Base-by-base conservation (phyloP, 2,113 vertebrate species). In the Axis porcinus region DNA sequence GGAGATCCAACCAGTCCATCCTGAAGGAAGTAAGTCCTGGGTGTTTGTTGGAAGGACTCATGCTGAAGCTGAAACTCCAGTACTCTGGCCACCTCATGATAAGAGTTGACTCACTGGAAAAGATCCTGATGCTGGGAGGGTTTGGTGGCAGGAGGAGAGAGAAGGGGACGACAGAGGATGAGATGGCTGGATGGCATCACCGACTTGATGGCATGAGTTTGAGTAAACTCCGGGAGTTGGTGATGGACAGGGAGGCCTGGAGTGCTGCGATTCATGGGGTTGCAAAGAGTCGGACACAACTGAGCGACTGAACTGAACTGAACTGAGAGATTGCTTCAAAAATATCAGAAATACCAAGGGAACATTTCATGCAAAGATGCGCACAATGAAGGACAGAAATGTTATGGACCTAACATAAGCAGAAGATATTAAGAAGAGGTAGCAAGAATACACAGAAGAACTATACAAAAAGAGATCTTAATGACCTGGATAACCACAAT, bases 131-230 rank as follows among this genome's bases (percentile, higher is more conserved):
- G 30, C 60, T 64, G 14, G 14, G 30, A 64, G 60, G 14, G 30
- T 7, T 16, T 64, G 60, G 30, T 3, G 14, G 60, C 3, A 0
- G 60, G 30, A 62, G 60, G 30, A 64, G 19, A 55, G 14, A 62
- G 19, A 21, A 33, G 0, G 6, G 14, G 14, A 33, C 0, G 1
- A 33, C 30, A 3, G 60, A 64, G 3, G 14, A 33, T 64, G 30
- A 64, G 30, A 17, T 64, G 15, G 30, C 60, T 64, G 30, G 30
- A 33, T 64, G 30, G 15, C 15, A 64, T 64, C 62, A 64, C 30
- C 7, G 3, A 64, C 62, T 64, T 3, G 0, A 64, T 16, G 60
- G 15, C 60, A 33, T 33, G 30, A 33, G 3, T 64, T 64, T 64
- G 60, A 30, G 30, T 64, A 64, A 7, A 64, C 30, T 62, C 30